Conservation (phyloP, 2,797 vertebrate genomes). For the Lepilemur ruficaudatus region DNA sequence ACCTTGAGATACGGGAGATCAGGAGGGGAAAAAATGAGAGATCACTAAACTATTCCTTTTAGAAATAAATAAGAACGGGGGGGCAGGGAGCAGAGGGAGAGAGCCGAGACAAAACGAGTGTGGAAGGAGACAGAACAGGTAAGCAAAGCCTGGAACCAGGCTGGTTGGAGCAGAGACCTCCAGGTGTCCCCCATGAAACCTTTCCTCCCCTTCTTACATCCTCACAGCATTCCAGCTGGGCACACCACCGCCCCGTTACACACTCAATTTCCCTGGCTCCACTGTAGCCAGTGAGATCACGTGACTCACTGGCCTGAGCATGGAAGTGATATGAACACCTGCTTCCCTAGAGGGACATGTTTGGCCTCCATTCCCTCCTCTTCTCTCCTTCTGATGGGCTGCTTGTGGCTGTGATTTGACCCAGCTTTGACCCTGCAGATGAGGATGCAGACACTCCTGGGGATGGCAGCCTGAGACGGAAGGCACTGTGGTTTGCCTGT, state of each 20-base stretch:
- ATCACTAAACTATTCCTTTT: neutral
- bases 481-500: neutral
- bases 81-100: neutral
- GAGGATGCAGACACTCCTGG: neutral
- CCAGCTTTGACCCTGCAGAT: neutral
- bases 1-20: neutral
- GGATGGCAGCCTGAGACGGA: neutral
- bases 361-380: neutral
- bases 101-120: neutral
- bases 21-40: neutral
- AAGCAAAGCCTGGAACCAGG: neutral
- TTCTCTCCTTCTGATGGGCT: neutral
- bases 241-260: neutral
- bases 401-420: neutral
- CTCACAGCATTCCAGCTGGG: neutral
- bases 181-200: neutral
- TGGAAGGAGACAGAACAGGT: neutral
- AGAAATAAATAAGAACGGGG: slow-evolving; percentile 21
- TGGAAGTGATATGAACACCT: neutral
- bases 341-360: neutral
- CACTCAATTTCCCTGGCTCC: neutral
- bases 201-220: neutral
- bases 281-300: neutral
- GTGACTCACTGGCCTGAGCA: neutral
- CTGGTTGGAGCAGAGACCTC: neutral